Conservation (phyloP, 2,888 invertebrate genomes). For the Ophioninae sp. region DNA sequence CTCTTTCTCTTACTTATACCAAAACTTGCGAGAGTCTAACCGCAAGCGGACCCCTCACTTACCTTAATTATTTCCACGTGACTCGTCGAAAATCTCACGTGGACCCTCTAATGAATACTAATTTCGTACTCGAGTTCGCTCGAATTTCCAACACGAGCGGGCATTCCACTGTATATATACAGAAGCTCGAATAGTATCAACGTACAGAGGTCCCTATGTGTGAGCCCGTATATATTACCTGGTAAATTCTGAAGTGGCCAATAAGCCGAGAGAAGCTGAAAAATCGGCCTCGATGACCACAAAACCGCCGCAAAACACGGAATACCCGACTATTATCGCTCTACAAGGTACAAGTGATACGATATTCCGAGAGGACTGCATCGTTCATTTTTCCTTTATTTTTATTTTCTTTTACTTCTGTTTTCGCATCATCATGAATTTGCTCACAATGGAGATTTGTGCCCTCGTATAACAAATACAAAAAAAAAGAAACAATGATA, state of each 20-base stretch:
- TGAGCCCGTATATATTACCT: not conserved
- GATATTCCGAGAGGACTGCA: conserved; percentile 25
- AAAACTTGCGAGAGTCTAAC: conserved; percentile 61
- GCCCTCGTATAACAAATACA: not conserved
- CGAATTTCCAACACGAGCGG: conserved; percentile 62
- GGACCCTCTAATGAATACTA: conserved; percentile 76
- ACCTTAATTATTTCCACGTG: conserved; percentile 80
- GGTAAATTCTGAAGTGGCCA: conserved; percentile 27
- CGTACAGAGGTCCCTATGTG: conserved; percentile 1
- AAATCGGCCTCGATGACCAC: conserved; percentile 52
- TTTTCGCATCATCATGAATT: not conserved
- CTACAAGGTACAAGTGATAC: conserved; percentile 36
- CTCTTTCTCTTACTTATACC: conserved; percentile 46
- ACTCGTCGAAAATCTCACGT: conserved; percentile 77
- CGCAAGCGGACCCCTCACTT: conserved; percentile 75
- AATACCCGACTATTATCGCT: conserved; percentile 46
- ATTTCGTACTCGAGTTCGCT: conserved; percentile 69
- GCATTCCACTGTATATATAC: conserved; percentile 29
- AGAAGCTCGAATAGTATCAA: conserved; percentile 19
- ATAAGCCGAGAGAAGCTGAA: conserved; percentile 32
- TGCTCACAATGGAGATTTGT: not conserved
- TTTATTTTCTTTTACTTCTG: conserved; percentile 5
- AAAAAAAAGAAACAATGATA: conserved; percentile 7
- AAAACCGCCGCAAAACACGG: conserved; percentile 51
- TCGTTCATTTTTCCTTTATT: not conserved